Evolutionary conservation across 2,113 vertebrate genomes (phyloP), one percentile per base, ranked within the genome.

Genomic region (Tachysurus fulvidraco): DNA sequence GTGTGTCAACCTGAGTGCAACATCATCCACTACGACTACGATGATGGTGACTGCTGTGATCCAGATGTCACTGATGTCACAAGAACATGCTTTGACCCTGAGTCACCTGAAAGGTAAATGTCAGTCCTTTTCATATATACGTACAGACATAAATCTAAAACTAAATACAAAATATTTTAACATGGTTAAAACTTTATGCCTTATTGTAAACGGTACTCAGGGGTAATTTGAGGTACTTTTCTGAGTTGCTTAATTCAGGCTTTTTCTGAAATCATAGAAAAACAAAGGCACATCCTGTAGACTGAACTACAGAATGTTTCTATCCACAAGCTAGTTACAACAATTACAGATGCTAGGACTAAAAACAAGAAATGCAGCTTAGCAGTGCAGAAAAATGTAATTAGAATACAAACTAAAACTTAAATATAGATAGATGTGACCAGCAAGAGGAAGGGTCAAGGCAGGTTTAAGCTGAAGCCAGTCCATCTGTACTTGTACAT

Each of bases 1-100:
- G 10, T 96, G 81, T 99, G 98, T 78, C 95, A 99, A 76, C 90
- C 90, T 85, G 97, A 97, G 88, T 99, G 98, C 93, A 99, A 99
- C 94, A 97, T 96, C 82, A 96, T 98, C 92, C 85, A 96, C 89
- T 96, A 97, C 0, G 97, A 99, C 92, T 99, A 98, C 0, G 98
- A 99, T 0, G 98, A 98, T 0, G 98, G 98, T 0, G 98, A 99
- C 93, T 99, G 98, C 94, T 99, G 98, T 0, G 96, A 98, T 91
- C 95, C 96, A 0, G 94, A 92, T 19, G 92, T 93, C 86, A 94
- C 97, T 0, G 95, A 98, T 0, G 96, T 97, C 84, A 88, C 88
- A 84, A 97, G 93, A 94, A 98, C 97, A 81, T 99, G 98, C 93
- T 99, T 99, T 0, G 97, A 99, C 91, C 98, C 98, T 0, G 98